Conservation (phyloP, 1,140 invertebrate genomes). For the Leptinotarsa defecta region DNA sequence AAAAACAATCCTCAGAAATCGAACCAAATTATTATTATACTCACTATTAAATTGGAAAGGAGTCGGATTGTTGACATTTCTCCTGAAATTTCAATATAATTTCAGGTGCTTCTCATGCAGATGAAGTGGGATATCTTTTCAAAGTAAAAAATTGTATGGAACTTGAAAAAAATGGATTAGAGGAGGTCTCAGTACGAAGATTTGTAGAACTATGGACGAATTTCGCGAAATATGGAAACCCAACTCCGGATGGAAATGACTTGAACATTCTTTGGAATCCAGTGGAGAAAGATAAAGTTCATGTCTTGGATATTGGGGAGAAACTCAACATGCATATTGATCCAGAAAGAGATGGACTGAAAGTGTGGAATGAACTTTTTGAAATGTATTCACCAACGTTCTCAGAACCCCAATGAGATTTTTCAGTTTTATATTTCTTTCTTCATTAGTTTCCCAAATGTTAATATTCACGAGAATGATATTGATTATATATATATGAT, state of each 20-base stretch:
- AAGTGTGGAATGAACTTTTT: constrained; percentile 33
- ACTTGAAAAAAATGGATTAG: constrained; percentile 16
- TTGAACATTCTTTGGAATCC: constrained; percentile 38
- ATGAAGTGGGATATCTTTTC: constrained; percentile 14
- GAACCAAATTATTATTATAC: too few relatives aligned
- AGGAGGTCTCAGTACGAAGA: constrained; percentile 46
- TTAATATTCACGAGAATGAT: too few relatives aligned
- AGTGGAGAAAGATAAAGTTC: constrained; percentile 30
- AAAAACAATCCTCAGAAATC: too few relatives aligned
- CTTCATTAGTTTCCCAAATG: too few relatives aligned
- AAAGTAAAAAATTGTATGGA: not conserved
- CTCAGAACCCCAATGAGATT: too few relatives aligned
- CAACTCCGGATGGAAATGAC: constrained; percentile 49
- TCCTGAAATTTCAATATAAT: too few relatives aligned
- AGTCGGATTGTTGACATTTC: too few relatives aligned
- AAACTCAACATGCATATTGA: constrained; percentile 21
- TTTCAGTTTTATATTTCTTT: too few relatives aligned
- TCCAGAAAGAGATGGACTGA: constrained; percentile 33
- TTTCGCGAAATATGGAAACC: constrained; percentile 58
- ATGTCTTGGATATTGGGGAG: constrained; percentile 32
- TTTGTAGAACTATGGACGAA: constrained; percentile 58
- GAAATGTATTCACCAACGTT: not conserved
- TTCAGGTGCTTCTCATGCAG: constrained; percentile 28
- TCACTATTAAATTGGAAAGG: too few relatives aligned
- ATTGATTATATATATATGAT: too few relatives aligned